Evolutionary conservation across 2,113 vertebrate species (phyloP), one percentile per base, ranked within the genome.

Genomic region (Corythornis vintsioides): DNA sequence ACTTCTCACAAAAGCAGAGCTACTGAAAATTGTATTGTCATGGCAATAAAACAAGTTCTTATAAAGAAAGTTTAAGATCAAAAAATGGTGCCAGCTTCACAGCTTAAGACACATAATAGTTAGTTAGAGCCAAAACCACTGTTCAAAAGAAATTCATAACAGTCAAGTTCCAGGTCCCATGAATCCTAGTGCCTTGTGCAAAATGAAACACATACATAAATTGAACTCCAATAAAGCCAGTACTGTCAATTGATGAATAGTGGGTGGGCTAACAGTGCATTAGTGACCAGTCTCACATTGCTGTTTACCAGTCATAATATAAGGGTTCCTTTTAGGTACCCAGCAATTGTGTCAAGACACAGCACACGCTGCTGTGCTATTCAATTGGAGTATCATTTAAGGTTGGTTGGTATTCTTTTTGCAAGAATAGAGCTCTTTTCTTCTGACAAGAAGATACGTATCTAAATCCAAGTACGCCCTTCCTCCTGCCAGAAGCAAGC

Each of bases 361-460:
- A 75, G 24, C 4, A 38, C 0, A 0, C 24, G 40, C 17, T 5
- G 2, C 29, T 61, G 59, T 10, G 4, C 21, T 71, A 10, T n/a
- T 5, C 18, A 40, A 2, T 0, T 40, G 35, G 22, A 40, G 6
- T 65, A 65, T 63, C 29, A 8, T 33, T 78, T 47, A 42, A 11
- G 4, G 50, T 60, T 28, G 28, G 3, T 7, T 21, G 70, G 47
- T 33, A 38, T 90, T 75, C 11, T 48, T 71, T 90, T 63, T 35
- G 9, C 42, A 88, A 71, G 38, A 66, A 61, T 29, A 48, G 3
- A 65, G 7, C 11, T 91, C 50, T 25, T 89, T 73, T 91, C 63
- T 88, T 42, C 76, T 77, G 71, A 47, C 42, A 76, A 57, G 50
- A 92, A 83, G 85, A 83, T 72, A 13, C 7, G 7, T 50, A 55